phyloP scores from a whole-genome alignment of 1,140 invertebrate genomes.

The Camponotus floridanus region DNA sequence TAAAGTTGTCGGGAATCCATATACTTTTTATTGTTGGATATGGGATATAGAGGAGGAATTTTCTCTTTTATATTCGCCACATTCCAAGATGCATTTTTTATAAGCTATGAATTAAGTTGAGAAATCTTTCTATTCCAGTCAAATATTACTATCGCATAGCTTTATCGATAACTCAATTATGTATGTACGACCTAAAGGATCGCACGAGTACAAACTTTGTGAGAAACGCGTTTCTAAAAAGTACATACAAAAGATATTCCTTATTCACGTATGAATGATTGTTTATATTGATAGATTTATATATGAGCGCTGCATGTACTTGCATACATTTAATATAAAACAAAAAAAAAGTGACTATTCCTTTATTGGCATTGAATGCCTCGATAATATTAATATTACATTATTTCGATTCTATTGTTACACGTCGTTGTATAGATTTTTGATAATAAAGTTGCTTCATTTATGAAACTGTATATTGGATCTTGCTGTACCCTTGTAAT shows the following conservation, averaged over 20 bases:
- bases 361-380: constrained; percentile 50
- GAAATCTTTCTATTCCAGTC: constrained; percentile 72
- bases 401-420: constrained; percentile 64
- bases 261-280: constrained; percentile 55
- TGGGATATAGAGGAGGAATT: constrained; percentile 25
- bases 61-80: constrained; percentile 61
- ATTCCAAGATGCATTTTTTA: constrained; percentile 72
- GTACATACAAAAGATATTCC: constrained; percentile 67
- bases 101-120: constrained; percentile 57
- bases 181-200: constrained; percentile 50
- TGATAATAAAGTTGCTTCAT: constrained; percentile 78
- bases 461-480: constrained; percentile 35
- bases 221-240: constrained; percentile 24
- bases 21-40: constrained; percentile 14
- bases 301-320: constrained; percentile 51
- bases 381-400: constrained; percentile 64
- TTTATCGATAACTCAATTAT: constrained; percentile 50
- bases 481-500: constrained; percentile 26
- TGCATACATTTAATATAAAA: constrained; percentile 54
- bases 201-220: constrained; percentile 78
- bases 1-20: constrained; percentile 58
- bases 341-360: constrained; percentile 21
- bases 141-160: constrained; percentile 54
- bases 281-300: constrained; percentile 60
- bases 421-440: constrained; percentile 55